Evolutionary conservation across 2,888 invertebrate species (phyloP), one percentile per base, ranked within the genome.

Genomic region (Erynnis tages): DNA sequence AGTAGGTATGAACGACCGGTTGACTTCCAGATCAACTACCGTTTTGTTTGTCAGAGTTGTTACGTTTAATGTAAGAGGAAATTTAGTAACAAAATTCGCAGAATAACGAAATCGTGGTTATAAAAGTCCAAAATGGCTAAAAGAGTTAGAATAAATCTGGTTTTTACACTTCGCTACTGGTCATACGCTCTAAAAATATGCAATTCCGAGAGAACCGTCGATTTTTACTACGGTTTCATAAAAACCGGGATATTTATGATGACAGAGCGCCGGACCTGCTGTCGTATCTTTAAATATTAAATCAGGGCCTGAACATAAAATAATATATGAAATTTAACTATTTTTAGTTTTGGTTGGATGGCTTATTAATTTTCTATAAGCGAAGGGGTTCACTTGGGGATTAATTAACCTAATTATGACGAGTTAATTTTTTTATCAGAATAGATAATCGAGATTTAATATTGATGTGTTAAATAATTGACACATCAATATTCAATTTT

Each of bases 21-120:
- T 17, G 10, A 17, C 4, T 14, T 17, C 14, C 6, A 34, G 14
- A 27, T 25, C 40, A 50, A 66, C 70, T 76, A 72, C 74, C 69
- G 75, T 75, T 77, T 69, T 72, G 69, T 73, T 14, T 1, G 2
- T n/a, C n/a, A n/a, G n/a, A n/a, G n/a, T n/a, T n/a, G n/a, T n/a
- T n/a, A n/a, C n/a, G n/a, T n/a, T n/a, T n/a, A n/a, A n/a, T n/a
- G n/a, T n/a, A n/a, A n/a, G n/a, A n/a, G n/a, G n/a, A n/a, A n/a
- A n/a, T n/a, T n/a, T n/a, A n/a, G n/a, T n/a, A n/a, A n/a, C n/a
- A n/a, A n/a, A n/a, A n/a, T n/a, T n/a, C n/a, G n/a, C n/a, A n/a
- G n/a, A n/a, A n/a, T n/a, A n/a, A n/a, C n/a, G n/a, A n/a, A n/a
- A n/a, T n/a, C n/a, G n/a, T n/a, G n/a, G n/a, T n/a, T n/a, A n/a